These are phyloP conservation scores for Metopia argyrocephala DNA, from an alignment of 2,888 invertebrate species.

Conservation along the genomic window DNA sequence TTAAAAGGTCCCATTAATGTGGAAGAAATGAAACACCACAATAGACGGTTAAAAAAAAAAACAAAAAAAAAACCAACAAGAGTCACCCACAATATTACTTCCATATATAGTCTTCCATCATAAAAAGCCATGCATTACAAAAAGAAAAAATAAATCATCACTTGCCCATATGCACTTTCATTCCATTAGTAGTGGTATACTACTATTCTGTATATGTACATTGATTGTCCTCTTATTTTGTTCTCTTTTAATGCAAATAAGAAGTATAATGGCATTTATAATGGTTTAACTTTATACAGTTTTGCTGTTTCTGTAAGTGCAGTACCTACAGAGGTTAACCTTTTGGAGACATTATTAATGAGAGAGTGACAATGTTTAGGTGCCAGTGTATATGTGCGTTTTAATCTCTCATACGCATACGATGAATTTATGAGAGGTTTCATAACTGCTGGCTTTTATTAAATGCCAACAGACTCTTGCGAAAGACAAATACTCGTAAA, in stretches of 20 bases:
- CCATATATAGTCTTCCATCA: slow-evolving; percentile 2
- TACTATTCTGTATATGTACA: no score
- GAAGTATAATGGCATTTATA: no score
- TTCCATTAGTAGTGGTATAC: background rate
- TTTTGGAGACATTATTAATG: slow-evolving; percentile 13
- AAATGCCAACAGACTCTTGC: no score
- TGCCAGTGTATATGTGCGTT: background rate
- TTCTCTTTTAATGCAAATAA: no score
- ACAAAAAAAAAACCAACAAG: slow-evolving; percentile 9
- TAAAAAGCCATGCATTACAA: background rate
- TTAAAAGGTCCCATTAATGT: slow-evolving; percentile 33
- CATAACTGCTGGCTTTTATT: no score
- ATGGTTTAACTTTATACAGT: no score
- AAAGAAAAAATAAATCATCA: no score
- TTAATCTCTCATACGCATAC: slow-evolving; percentile 49
- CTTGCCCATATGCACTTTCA: background rate
- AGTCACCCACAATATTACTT: slow-evolving; percentile 32
- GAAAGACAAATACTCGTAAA: no score
- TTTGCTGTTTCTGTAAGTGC: no score
- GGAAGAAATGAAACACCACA: background rate
- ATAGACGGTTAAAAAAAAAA: no score
- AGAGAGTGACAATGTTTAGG: background rate
- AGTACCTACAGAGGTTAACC: no score
- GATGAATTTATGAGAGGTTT: slow-evolving; percentile 52
- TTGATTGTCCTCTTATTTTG: no score